Base-by-base conservation (phyloP, 2,888 invertebrate genomes). In the Thera obeliscata region DNA sequence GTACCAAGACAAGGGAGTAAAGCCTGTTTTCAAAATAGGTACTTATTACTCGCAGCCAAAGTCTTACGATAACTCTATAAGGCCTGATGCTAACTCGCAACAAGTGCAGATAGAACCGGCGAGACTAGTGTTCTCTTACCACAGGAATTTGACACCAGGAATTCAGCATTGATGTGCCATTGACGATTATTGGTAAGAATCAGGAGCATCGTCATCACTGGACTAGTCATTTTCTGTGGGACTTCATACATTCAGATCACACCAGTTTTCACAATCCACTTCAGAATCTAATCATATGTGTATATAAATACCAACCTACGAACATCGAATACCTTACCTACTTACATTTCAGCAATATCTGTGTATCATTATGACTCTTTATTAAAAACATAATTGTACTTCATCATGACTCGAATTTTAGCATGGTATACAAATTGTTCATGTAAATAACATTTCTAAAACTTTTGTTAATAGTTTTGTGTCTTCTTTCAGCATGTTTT, bases 41-140 rank as follows among this genome's bases (percentile, higher is more conserved):
- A 93, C 94, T 0, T 89, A 84, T 71, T 94, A 92, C 73, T 90
- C 93, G 35, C 89, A 90, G 82, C 81, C 83, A n/a, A 91, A 93
- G 68, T 86, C 91, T 12, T 90, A 83, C 66, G 92, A 93, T 69
- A 93, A 93, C 73, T 91, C 91, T 0, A 93, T 93, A 79, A 84
- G 93, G 74, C 93, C 93, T 0, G 93, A 93, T 72, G 93, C 93
- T 1, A 92, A 92, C 73, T 91, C 91, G 12, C 93, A 93, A 76
- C 91, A 93, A 87, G 90, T 93, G 56, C 88, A 89, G 79, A 91
- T 93, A 67, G 92, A 93, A 63, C 93, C 93, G 36, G 93, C 93
- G 74, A 84, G 91, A 78, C 80, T 91, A 74, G 82, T 82, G 65
- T 87, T 78, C 78, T 87, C 91, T 71, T 91, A 87, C 78, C 89